phyloP scores from a whole-genome alignment of 2,888 invertebrate genomes.

The Agonopterix subpropinquella region DNA sequence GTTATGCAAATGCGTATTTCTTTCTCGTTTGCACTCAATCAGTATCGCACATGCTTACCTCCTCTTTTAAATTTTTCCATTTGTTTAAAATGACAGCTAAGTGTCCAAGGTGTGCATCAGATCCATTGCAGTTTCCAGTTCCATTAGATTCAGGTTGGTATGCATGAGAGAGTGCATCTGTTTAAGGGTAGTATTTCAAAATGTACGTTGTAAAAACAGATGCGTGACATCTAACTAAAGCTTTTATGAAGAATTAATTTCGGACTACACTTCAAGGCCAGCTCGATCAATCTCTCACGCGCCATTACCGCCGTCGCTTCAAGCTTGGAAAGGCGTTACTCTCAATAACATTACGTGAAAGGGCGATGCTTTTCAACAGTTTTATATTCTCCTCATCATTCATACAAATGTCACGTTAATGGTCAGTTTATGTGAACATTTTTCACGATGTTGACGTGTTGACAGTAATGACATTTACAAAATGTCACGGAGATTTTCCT shows the following conservation, averaged over 20 bases:
- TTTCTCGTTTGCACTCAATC: too few species aligned
- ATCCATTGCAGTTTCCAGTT: too few species aligned
- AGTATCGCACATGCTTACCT: too few species aligned
- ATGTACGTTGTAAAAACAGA: too few species aligned
- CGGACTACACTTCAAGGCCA: conserved; percentile 16
- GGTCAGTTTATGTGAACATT: conserved; percentile 21
- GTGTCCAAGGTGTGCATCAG: too few species aligned
- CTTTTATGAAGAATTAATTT: conserved; percentile 16
- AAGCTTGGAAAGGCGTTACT: conserved; percentile 31
- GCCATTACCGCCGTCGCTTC: conserved; percentile 44
- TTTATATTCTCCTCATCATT: conserved; percentile 18
- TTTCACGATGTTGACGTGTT: conserved; percentile 13
- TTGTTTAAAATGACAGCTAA: too few species aligned
- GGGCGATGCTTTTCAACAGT: conserved; percentile 16
- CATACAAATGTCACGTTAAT: conserved; percentile 20
- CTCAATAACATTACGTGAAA: conserved; percentile 24
- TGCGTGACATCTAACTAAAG: not conserved
- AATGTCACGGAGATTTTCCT: conserved; percentile 10
- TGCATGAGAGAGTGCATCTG: too few species aligned
- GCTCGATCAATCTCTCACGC: conserved; percentile 35
- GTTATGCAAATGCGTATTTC: too few species aligned
- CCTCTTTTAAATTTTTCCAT: too few species aligned
- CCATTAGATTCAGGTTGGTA: too few species aligned
- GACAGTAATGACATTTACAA: not conserved
- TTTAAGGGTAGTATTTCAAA: too few species aligned